Base-by-base conservation (phyloP, 2,797 vertebrate species). In the Liparis tanakae region DNA sequence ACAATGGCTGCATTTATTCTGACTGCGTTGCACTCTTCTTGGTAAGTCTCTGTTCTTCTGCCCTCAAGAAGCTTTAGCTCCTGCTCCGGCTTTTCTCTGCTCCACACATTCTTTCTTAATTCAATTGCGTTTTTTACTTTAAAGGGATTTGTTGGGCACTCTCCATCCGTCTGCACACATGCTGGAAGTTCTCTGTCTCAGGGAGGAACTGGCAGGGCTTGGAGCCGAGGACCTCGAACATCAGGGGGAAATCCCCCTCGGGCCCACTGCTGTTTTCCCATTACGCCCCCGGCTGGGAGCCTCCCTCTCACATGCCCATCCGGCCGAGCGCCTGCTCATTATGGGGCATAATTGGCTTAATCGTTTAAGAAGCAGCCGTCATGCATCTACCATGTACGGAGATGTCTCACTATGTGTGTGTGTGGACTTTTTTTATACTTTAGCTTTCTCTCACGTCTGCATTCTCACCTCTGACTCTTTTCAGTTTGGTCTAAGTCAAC, bases 271-370 rank as follows among this genome's bases (percentile, higher is more conserved):
- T 84, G 85, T 77, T 88, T 90, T 88, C 80, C 81, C 77, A 89
- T 89, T 89, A 87, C 54, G 7, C 61, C 87, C 82, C 82, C 80
- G 85, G 80, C 83, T 69, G 86, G 76, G 82, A 70, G 75, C 71
- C 82, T 78, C 83, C 79, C 67, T 72, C 61, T 73, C 71, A 81
- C 53, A 79, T 81, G 74, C 78, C 72, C 44, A 73, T 78, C 87
- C 79, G 59, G 81, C 78, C 6, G 70, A 55, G 80, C 83, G 74
- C 73, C 74, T 80, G 72, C 78, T 53, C 63, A 78, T 87, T 89
- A 87, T 78, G 74, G 81, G 60, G 78, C 10, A 17, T 89, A 88
- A 89, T 84, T 90, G 83, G 87, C 80, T 79, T 84, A 87, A 89
- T 90, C 85, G 85, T 86, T 89, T 86, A 82, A 76, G 62, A 76